Evolutionary conservation across 2,888 invertebrate genomes (phyloP).

Genomic region (Oxyteleia sp.): DNA sequence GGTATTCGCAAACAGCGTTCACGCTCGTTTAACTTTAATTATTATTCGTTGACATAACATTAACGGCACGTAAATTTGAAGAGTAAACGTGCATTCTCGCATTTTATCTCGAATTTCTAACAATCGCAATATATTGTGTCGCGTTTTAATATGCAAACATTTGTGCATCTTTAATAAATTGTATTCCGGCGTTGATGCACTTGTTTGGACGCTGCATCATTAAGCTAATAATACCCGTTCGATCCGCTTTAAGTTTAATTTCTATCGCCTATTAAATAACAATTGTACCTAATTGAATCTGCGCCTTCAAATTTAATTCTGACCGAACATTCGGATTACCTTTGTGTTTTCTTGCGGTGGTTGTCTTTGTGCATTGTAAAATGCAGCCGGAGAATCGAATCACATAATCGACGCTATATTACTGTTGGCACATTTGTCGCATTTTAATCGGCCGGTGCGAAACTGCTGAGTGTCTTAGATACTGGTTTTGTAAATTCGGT

Average conservation of each 20-base stretch:
- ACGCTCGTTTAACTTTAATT: slow-evolving; percentile 31
- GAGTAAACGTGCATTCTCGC: slow-evolving; percentile 8
- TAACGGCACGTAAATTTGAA: slow-evolving; percentile 31
- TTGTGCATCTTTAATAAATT: slow-evolving; percentile 46
- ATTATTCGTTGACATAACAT: slow-evolving; percentile 27
- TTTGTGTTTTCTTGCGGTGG: slow-evolving; percentile 56
- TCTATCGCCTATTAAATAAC: slow-evolving; percentile 62
- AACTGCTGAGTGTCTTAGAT: slow-evolving; percentile 23
- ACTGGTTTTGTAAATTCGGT: slow-evolving; percentile 38
- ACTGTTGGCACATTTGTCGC: slow-evolving; percentile 62
- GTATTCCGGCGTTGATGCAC: neutral
- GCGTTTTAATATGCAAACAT: slow-evolving; percentile 43
- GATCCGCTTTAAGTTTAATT: slow-evolving; percentile 58
- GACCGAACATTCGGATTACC: slow-evolving; percentile 50
- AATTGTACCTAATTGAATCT: slow-evolving; percentile 57
- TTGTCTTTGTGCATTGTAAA: slow-evolving; percentile 68
- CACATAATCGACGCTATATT: slow-evolving; percentile 52
- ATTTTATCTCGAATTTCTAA: slow-evolving; percentile 9
- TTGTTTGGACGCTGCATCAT: slow-evolving; percentile 42
- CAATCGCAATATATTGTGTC: slow-evolving; percentile 17
- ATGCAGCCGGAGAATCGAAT: slow-evolving; percentile 54
- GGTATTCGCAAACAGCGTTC: slow-evolving; percentile 1
- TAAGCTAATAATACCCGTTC: slow-evolving; percentile 51
- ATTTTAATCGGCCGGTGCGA: slow-evolving; percentile 51
- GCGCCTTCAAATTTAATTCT: slow-evolving; percentile 58